These are phyloP conservation scores for Carettochelys insculpta DNA, from an alignment of 2,113 vertebrate genomes.

Conservation along the genomic window DNA sequence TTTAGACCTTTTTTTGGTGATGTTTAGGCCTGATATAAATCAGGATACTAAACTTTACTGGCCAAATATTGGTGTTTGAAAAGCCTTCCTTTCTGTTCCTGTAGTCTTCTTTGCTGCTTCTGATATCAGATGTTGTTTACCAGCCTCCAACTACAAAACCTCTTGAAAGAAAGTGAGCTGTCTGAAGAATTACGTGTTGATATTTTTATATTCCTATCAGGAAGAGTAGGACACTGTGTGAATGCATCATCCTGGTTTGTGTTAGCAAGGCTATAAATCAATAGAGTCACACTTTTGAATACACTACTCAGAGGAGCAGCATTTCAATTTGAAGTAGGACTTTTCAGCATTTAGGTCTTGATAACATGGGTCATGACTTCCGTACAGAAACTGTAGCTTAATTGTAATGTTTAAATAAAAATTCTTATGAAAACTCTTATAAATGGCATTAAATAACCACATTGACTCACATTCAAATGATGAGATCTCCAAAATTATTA, in stretches of 20 bases:
- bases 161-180: slow-evolving; percentile 22
- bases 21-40: neutral
- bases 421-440: neutral
- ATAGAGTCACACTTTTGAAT: slow-evolving; percentile 8
- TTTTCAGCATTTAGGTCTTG: neutral
- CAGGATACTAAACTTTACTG: neutral
- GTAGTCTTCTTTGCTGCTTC: neutral
- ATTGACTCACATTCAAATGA: neutral
- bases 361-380: neutral
- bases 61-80: neutral
- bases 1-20: neutral
- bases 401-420: neutral
- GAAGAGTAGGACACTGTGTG: neutral
- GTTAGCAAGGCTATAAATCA: slow-evolving; percentile 20
- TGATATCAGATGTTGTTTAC: slow-evolving; percentile 14
- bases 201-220: slow-evolving; percentile 28
- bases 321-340: slow-evolving; percentile 7
- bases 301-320: fast-evolving
- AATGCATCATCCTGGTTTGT: neutral
- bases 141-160: neutral
- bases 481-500: neutral
- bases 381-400: neutral
- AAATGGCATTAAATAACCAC: neutral
- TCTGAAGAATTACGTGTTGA: neutral
- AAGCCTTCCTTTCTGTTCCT: neutral